A percentile compares a stretch with the other conserved stretches of the same genome.
phyloP scores from a whole-genome alignment of 2,797 vertebrate species.

The Eurystomus glaucurus region DNA sequence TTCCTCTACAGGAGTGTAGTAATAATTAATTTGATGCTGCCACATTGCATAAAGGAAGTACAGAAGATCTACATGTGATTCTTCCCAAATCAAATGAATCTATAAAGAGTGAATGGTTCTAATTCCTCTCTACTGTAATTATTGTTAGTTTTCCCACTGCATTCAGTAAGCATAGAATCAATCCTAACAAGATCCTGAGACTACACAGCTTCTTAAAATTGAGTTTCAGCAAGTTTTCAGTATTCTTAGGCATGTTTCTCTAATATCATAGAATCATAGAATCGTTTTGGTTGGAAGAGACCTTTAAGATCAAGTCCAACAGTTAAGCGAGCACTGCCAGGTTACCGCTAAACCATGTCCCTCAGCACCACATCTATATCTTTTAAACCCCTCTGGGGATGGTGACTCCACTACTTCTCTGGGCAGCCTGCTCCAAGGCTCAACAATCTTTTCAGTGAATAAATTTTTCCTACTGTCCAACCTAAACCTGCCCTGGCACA shows the following conservation, averaged over 20 bases:
- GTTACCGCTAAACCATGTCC: not conserved
- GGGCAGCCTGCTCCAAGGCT: not conserved
- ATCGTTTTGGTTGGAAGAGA: not conserved
- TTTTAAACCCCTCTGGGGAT: not conserved
- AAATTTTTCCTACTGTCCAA: not conserved
- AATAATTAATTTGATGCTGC: constrained; percentile 32
- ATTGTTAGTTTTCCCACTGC: not conserved
- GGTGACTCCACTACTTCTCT: not conserved
- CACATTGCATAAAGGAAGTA: not conserved
- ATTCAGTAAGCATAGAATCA: not conserved
- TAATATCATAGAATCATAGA: not conserved
- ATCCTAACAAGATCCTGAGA: constrained; percentile 22
- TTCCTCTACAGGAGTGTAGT: not conserved
- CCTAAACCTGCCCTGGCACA: not conserved
- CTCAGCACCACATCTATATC: not conserved
- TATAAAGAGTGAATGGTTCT: not conserved
- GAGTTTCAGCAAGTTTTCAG: constrained; percentile 42
- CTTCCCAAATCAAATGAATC: not conserved
- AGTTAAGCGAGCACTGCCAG: not conserved
- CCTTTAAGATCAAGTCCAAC: not conserved
- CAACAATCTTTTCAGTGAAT: not conserved
- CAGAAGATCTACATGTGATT: not conserved
- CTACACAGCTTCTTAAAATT: constrained; percentile 34
- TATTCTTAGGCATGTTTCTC: constrained; percentile 43
- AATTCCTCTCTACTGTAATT: not conserved